These are phyloP conservation scores for Nerophis lumbriciformis DNA, from an alignment of 2,113 vertebrate species.

Conservation along the genomic window DNA sequence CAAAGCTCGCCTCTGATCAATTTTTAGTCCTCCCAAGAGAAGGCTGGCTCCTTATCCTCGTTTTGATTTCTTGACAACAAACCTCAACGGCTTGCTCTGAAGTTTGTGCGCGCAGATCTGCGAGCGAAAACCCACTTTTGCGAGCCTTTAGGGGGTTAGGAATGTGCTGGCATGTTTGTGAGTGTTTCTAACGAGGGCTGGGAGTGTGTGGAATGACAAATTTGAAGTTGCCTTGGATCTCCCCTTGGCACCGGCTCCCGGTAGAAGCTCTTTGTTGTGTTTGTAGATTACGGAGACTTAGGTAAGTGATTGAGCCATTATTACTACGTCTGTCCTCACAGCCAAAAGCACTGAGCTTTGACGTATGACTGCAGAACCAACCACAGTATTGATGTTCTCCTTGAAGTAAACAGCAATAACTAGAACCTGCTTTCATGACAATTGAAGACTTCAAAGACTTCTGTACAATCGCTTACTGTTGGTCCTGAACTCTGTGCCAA, in stretches of 20 bases:
- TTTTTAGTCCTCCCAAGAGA: conserved; percentile 41
- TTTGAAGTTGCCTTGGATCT: conserved; percentile 53
- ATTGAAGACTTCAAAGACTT: too few species aligned
- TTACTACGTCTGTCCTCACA: conserved; percentile 19
- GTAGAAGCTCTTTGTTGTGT: conserved; percentile 53
- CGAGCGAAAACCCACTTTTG: conserved; percentile 33
- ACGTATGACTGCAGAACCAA: conserved; percentile 9
- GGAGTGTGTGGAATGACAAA: conserved; percentile 53
- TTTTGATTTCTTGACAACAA: conserved; percentile 58
- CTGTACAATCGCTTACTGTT: too few species aligned
- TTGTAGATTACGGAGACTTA: conserved; percentile 61
- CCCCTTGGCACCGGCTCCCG: conserved; percentile 44
- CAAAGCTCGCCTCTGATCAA: conserved; percentile 63
- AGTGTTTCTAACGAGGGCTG: conserved; percentile 28
- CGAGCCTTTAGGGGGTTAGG: conserved; percentile 15
- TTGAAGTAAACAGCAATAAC: too few species aligned
- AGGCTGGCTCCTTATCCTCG: conserved; percentile 50
- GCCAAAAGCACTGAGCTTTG: neutral
- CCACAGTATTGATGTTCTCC: conserved; percentile 15
- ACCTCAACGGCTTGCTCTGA: conserved; percentile 35
- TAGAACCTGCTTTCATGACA: too few species aligned
- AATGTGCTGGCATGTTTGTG: conserved; percentile 18
- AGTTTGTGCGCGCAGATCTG: conserved; percentile 22
- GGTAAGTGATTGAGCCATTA: conserved; percentile 42
- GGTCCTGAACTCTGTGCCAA: too few species aligned